phyloP scores from a whole-genome alignment of 2,797 vertebrate species.

The Peromyscus aztecus region DNA sequence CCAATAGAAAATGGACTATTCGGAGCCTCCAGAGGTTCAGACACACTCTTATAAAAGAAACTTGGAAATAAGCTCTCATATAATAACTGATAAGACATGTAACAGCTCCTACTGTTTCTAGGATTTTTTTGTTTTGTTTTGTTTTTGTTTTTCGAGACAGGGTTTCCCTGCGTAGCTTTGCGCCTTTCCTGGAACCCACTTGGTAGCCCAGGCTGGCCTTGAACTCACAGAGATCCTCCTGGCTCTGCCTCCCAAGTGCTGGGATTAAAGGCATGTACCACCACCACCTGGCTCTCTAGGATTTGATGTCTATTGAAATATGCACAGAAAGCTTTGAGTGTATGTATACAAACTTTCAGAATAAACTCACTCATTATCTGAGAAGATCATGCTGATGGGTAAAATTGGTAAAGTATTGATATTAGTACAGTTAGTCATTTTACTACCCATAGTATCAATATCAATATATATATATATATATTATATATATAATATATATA shows the following conservation, averaged over 20 bases:
- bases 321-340: slow-evolving; percentile 32
- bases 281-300: no score
- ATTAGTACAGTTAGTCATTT: neutral
- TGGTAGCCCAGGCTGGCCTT: no score
- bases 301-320: slow-evolving; percentile 6
- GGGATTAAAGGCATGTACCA: no score
- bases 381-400: slow-evolving; percentile 30
- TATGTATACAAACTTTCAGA: neutral
- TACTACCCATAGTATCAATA: neutral
- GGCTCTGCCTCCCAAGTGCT: no score
- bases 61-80: slow-evolving; percentile 10
- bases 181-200: no score
- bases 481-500: no score
- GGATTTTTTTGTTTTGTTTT: no score
- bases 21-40: slow-evolving; percentile 32
- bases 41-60: slow-evolving; percentile 3
- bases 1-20: slow-evolving; percentile 43
- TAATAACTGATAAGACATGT: neutral
- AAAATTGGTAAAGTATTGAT: slow-evolving; percentile 9
- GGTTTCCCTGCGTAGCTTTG: no score
- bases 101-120: neutral
- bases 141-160: no score
- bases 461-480: neutral
- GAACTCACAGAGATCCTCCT: no score
- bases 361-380: slow-evolving; percentile 40